Conservation (phyloP, 2,888 invertebrate species). For the Lumbricus terrestris region DNA sequence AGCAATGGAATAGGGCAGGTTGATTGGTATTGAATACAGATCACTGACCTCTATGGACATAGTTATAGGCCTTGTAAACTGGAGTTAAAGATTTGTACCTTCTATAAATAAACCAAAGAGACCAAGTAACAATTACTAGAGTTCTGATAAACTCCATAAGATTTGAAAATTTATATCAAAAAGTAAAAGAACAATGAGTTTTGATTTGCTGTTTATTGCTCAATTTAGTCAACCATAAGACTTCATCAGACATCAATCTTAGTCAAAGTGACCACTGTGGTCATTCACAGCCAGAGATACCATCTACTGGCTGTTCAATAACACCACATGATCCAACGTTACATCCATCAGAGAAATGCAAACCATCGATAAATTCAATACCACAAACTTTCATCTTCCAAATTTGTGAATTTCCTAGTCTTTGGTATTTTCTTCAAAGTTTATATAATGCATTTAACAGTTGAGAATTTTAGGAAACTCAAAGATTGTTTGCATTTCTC, state of each 20-base stretch:
- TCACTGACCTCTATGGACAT: no score
- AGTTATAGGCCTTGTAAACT: no score
- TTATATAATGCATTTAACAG: neutral
- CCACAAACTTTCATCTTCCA: neutral
- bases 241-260: neutral
- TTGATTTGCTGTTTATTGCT: neutral
- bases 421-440: neutral
- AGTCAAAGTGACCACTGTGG: neutral
- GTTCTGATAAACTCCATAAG: no score
- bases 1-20: no score
- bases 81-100: no score
- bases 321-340: neutral
- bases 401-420: neutral
- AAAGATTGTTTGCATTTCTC: neutral
- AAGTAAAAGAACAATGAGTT: neutral
- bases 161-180: no score
- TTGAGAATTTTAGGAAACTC: neutral
- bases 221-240: conserved; percentile 16
- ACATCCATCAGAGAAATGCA: neutral
- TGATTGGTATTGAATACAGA: no score
- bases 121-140: no score
- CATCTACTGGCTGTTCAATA: neutral
- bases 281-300: neutral
- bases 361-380: neutral
- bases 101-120: no score